Percentiles rank a stretch among this genome's conserved stretches.
phyloP scores from a whole-genome alignment of 2,888 invertebrate genomes.

The Aporophyla nigra region DNA sequence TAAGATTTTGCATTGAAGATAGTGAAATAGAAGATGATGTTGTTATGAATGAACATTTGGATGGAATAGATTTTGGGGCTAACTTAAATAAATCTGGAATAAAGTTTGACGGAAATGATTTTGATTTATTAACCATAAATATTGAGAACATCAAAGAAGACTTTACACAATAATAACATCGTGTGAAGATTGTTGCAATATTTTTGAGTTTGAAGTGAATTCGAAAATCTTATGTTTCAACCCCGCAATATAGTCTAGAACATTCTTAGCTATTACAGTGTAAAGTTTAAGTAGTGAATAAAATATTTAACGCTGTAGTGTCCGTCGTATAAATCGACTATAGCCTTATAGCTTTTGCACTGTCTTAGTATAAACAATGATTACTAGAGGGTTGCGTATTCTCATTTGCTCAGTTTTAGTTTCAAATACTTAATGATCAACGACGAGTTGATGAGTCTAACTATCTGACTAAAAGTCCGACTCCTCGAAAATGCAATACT shows the following conservation, averaged over 20 bases:
- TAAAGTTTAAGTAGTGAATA: slow-evolving; percentile 12
- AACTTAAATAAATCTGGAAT: neutral
- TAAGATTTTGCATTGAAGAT: neutral
- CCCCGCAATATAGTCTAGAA: slow-evolving; percentile 12
- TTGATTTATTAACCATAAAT: neutral
- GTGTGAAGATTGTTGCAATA: neutral
- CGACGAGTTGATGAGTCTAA: neutral
- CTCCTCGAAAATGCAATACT: neutral
- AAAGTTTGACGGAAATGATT: neutral
- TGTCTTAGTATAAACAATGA: neutral
- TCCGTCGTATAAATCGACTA: slow-evolving; percentile 21
- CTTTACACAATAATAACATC: neutral
- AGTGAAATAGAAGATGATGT: neutral
- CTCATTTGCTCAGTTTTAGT: too few relatives aligned
- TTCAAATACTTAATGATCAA: neutral
- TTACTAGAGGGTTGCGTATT: neutral
- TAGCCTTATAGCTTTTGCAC: neutral
- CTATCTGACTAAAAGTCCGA: neutral
- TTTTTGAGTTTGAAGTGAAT: neutral
- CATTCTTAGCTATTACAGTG: slow-evolving; percentile 25
- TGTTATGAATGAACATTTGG: neutral
- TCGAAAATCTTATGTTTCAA: neutral
- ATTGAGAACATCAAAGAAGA: neutral
- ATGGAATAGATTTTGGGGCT: neutral
- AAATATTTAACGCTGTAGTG: slow-evolving; percentile 26